Base-by-base conservation (phyloP, 2,797 vertebrate genomes). In the Tarsius wallacei region DNA sequence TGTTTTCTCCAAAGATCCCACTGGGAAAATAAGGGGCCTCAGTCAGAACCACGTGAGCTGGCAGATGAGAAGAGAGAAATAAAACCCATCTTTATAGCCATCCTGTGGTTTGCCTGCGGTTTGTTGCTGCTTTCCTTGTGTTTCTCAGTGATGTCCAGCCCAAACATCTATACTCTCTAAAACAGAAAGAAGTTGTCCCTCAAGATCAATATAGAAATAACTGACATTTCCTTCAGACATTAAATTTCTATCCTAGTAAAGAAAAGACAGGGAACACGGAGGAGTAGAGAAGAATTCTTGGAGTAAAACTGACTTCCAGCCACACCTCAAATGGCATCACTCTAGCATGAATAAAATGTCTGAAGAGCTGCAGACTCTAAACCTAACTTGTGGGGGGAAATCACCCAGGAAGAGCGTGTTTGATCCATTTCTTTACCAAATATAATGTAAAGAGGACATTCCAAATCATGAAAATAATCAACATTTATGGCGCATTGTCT, bases 131-230 rank as follows among this genome's bases (percentile, higher is more conserved):
- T 49, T 36, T 70, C 28, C n/a, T 36, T 2, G 0, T n/a, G 33
- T 53, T 83, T 96, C 96, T 70, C 31, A 15, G 80, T 57, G 33
- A 90, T 15, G 59, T 92, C 64, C 28, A 74, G 81, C 24, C 83
- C 86, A 93, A 88, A 91, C 59, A 57, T 57, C 73, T 68, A 4
- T 22, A 73, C 53, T 92, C 28, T 93, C 87, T 49, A 86, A 96
- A 91, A 93, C 51, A 96, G 63, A 97, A 96, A 87, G 90, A 84
- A 88, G 51, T 61, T 94, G 64, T 87, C 77, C 89, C 90, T 96
- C 84, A 76, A 92, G 92, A 96, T 91, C 95, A 97, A 84, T 89
- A 95, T 5, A 91, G 74, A 91, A 97, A 96, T 84, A 95, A 94
- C 71, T 78, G 84, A 93, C 87, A 80, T 81, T 94, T 96, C 87